Base-by-base conservation (phyloP, 2,888 invertebrate genomes). In the Drosophila kokeensis region DNA sequence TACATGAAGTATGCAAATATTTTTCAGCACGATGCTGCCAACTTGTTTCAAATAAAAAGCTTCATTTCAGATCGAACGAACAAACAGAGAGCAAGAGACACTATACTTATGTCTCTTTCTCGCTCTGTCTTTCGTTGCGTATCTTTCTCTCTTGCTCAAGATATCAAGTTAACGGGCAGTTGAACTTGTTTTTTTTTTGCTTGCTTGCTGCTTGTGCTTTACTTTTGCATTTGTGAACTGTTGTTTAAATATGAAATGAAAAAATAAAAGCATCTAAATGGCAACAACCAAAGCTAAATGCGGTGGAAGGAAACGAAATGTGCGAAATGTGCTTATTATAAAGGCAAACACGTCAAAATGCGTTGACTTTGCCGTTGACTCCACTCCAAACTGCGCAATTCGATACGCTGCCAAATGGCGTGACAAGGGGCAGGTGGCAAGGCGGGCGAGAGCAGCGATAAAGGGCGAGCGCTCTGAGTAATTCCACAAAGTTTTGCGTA, bases 281-380 rank as follows among this genome's bases (percentile, higher is more conserved):
- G 45, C 61, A 54, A 24, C 67, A 48, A 45, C 40, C 50, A 40
- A 54, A 63, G 79, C 54, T 67, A 72, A 67, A 71, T 70, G 65
- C 64, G 70, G 52, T 55, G 63, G 68, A 73, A 69, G 69, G 69
- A 61, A 83, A 87, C 71, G 72, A 70, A 83, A 73, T 79, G 76
- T 76, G 64, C 75, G 73, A 89, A 84, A 87, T 85, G 89, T 85
- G 85, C 81, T 85, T 82, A 85, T 85, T 80, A 84, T 73, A 77
- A 89, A 84, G 82, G 75, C 87, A 85, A 89, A 84, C 82, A 76
- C 82, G 72, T 70, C 78, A 68, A 76, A 79, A 85, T 79, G 67
- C 82, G 77, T 82, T 74, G 77, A 82, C 69, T 82, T 67, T 71
- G 72, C 54, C 72, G 72, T 76, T 76, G 77, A 75, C 79, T 71